Conservation (phyloP, 2,797 vertebrate genomes). For the Chaunax sp. region DNA sequence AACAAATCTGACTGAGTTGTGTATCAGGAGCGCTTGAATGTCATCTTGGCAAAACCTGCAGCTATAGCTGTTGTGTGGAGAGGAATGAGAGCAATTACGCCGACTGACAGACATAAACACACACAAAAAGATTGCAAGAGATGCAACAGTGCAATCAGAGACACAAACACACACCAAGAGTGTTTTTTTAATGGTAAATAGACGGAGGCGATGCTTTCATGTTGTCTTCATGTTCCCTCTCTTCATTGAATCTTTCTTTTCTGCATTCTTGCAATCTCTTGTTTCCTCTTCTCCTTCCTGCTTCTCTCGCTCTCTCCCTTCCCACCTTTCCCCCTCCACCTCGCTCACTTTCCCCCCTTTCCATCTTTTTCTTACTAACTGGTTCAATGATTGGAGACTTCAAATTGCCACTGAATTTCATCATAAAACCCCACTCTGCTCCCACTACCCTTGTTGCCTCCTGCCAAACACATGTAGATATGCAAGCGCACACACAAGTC, state of each 20-base stretch:
- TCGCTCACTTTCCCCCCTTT: conserved; percentile 4
- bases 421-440: conserved; percentile 69
- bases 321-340: conserved; percentile 23
- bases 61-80: conserved; percentile 61
- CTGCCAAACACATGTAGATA: conserved; percentile 59
- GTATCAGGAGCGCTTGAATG: conserved; percentile 67
- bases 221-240: conserved; percentile 74
- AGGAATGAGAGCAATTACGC: conserved; percentile 72
- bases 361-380: conserved; percentile 49
- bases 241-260: conserved; percentile 34
- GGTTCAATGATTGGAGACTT: conserved; percentile 64
- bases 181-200: conserved; percentile 69
- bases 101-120: conserved; percentile 66
- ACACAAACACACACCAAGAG: conserved; percentile 47
- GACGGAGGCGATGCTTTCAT: conserved; percentile 81
- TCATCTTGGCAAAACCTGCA: conserved; percentile 75
- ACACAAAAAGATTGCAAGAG: conserved; percentile 47
- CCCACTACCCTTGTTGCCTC: conserved; percentile 68
- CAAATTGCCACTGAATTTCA: conserved; percentile 79
- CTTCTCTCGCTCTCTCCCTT: conserved; percentile 50
- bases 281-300: conserved; percentile 22
- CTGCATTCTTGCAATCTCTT: conserved; percentile 36
- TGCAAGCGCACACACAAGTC: conserved; percentile 37
- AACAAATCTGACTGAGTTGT: conserved; percentile 71
- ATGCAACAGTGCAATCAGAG: conserved; percentile 63